Conservation (phyloP, 2,888 invertebrate genomes). For the Acanthosoma haemorrhoidale region DNA sequence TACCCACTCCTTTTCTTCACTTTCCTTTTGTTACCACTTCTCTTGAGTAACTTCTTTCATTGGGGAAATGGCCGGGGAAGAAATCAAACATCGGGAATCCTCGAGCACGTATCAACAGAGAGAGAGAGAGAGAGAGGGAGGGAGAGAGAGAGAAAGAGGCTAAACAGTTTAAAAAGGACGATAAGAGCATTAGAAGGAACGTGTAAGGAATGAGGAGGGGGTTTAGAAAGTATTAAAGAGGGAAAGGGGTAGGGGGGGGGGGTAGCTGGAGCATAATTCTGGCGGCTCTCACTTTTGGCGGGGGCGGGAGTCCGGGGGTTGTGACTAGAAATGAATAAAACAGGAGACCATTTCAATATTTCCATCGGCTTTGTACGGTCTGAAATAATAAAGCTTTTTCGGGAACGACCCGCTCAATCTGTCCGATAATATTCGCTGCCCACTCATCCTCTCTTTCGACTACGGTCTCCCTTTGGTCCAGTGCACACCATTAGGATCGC, state of each 20-base stretch:
- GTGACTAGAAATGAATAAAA: not conserved
- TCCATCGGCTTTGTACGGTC: not conserved
- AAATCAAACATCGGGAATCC: not conserved
- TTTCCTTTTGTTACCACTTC: not conserved
- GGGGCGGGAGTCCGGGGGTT: not conserved
- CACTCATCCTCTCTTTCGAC: too few relatives aligned
- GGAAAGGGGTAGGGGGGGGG: too few relatives aligned
- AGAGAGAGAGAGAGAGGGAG: not conserved
- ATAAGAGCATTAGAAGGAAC: not conserved
- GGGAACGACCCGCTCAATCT: too few relatives aligned
- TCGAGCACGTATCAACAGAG: too few relatives aligned
- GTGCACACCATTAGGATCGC: too few relatives aligned
- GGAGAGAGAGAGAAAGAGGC: not conserved
- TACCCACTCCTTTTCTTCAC: not conserved
- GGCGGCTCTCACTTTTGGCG: not conserved
- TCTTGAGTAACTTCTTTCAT: not conserved
- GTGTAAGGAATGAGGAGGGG: not conserved
- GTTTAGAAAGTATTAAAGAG: not conserved
- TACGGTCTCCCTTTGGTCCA: too few relatives aligned
- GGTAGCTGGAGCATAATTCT: too few relatives aligned
- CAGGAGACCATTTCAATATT: not conserved
- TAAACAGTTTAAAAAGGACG: constrained; percentile 1
- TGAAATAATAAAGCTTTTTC: too few relatives aligned
- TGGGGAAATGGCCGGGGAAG: not conserved
- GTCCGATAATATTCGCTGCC: too few relatives aligned